Base-by-base conservation (phyloP, 92 coral and sea anemone species). In the Palythoa grandis region DNA sequence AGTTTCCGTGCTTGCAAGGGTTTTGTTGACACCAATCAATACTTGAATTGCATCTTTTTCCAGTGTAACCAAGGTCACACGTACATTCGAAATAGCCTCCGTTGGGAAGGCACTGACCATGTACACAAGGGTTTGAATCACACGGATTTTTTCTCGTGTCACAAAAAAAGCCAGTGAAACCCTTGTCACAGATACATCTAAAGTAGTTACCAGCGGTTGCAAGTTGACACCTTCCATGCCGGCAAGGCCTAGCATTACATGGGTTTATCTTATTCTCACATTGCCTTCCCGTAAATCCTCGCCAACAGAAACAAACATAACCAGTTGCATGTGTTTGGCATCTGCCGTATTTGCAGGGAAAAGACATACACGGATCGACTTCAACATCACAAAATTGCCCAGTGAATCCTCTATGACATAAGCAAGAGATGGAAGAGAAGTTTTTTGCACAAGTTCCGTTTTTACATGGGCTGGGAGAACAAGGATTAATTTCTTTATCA, bases 301-400 rank as follows among this genome's bases (percentile, higher is more conserved):
- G 82, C 50, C 90, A 80, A 75, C 98, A 95, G n/a, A 48, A 29
- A 52, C 91, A 92, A 82, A 63, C 73, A 54, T 58, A 88, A 9
- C 91, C 87, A 4, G 76, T 53, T 13, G 70, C 70, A 24, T 83
- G 70, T 50, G 77, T 74, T 53, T 90, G 88, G 57, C 94, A 93
- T 22, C 77, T 70, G 13, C 98, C 98, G 71, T 93, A 88, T 20
- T 85, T 65, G 86, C 98, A 95, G 0, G 91, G 89, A 53, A 82
- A 87, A 7, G 82, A 71, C 1, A 52, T 23, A 73, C 98, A 95
- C 0, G 94, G 91, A 25, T 92, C 83, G 11, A 85, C 72, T 14
- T 24, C 82, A 20, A 54, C 76, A 15, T 91, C 86, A 57, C 90
- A 87, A n/a, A 56, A 74, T 24, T 9, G 48, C 17, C 96, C 96